These are phyloP conservation scores for Paedocypris sp. DNA, from an alignment of 2,113 vertebrate genomes.

Conservation along the genomic window DNA sequence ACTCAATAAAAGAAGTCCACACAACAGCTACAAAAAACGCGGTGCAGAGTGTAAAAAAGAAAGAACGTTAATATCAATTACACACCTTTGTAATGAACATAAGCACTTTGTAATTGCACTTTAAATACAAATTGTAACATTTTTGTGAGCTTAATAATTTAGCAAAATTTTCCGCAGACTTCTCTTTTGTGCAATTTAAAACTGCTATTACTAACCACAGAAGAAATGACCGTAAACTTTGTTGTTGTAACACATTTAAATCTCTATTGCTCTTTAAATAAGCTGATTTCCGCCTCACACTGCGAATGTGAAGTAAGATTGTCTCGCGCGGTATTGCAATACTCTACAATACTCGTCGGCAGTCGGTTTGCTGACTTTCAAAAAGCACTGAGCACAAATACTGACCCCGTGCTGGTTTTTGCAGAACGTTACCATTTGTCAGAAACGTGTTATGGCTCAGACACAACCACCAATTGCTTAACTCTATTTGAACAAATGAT, in stretches of 20 bases:
- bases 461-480: too few relatives aligned
- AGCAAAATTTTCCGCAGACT: background rate
- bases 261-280: too few relatives aligned
- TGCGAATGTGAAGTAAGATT: background rate
- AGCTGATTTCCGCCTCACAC: background rate
- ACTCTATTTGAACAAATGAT: background rate
- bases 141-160: conserved; percentile 3
- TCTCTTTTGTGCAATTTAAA: background rate
- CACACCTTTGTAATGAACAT: conserved; percentile 25
- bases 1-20: background rate
- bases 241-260: too few relatives aligned
- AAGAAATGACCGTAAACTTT: too few relatives aligned
- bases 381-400: background rate
- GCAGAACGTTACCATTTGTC: conserved; percentile 1
- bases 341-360: background rate
- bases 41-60: conserved; percentile 14
- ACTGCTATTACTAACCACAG: background rate
- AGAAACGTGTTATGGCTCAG: too few relatives aligned
- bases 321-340: too few relatives aligned
- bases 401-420: background rate
- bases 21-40: conserved; percentile 2
- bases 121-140: conserved; percentile 6
- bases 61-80: background rate
- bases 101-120: conserved; percentile 30
- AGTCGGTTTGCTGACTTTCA: background rate